Conservation (phyloP, 2,888 invertebrate genomes). For the Scaptomyza caliginosa region DNA sequence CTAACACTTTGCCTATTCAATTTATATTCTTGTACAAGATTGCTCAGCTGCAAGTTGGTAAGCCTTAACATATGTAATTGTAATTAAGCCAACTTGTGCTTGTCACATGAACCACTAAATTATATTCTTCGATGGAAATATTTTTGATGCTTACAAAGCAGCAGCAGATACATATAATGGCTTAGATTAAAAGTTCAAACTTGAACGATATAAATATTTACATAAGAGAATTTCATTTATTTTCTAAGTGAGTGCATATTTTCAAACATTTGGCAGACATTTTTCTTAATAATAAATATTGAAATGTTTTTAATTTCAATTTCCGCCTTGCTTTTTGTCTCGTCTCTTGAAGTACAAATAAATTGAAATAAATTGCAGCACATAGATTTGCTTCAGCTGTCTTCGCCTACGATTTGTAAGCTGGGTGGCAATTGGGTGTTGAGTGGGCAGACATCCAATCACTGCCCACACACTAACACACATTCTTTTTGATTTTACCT, state of each 20-base stretch:
- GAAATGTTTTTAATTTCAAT: conserved; percentile 64
- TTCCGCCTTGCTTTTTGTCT: conserved; percentile 39
- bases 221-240: background rate
- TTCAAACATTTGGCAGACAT: conserved; percentile 28
- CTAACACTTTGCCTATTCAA: background rate
- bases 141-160: too few species aligned
- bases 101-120: background rate
- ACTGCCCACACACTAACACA: conserved; percentile 17
- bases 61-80: background rate
- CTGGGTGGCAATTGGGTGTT: background rate
- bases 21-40: background rate
- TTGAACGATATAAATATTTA: background rate
- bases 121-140: background rate
- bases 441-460: conserved; percentile 1
- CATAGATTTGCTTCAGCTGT: conserved; percentile 50
- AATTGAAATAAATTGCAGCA: conserved; percentile 68
- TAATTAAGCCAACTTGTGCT: background rate
- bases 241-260: background rate
- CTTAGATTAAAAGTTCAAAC: background rate
- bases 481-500: background rate
- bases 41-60: background rate
- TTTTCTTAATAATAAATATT: conserved; percentile 44
- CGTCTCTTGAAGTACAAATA: conserved; percentile 50
- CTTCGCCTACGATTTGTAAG: conserved; percentile 6
- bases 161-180: background rate